These are phyloP conservation scores for Mormyrus proboscirostris DNA, from an alignment of 2,797 vertebrate species.

Conservation along the genomic window DNA sequence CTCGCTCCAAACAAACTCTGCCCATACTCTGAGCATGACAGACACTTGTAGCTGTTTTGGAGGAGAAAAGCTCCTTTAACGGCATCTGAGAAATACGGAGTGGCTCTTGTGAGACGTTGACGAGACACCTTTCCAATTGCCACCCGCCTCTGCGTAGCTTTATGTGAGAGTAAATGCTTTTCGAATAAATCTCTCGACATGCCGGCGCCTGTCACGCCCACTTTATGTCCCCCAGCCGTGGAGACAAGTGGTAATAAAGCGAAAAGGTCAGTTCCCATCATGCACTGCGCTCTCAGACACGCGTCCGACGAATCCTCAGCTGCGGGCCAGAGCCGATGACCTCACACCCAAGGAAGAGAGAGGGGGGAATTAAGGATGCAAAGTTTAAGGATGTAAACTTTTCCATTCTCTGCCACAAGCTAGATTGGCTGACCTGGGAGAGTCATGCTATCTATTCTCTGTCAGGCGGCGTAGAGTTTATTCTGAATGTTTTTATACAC, in stretches of 20 bases:
- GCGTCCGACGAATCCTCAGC: neutral
- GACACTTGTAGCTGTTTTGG: neutral
- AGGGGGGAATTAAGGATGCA: neutral
- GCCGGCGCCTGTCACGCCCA: neutral
- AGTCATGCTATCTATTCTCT: neutral
- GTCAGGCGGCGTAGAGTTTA: neutral
- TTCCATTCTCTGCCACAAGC: neutral
- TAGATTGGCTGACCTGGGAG: neutral
- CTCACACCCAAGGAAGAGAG: neutral
- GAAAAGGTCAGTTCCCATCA: neutral
- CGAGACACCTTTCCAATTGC: neutral
- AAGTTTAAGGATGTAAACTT: neutral
- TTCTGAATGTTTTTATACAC: neutral
- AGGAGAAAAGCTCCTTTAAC: neutral
- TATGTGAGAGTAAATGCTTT: neutral
- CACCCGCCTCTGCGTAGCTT: neutral
- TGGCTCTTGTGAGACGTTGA: neutral
- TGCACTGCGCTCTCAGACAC: neutral
- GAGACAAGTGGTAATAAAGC: neutral
- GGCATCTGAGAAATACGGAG: neutral
- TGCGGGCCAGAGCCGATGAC: neutral
- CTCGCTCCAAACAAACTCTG: neutral
- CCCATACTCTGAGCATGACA: neutral
- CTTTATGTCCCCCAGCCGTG: neutral
- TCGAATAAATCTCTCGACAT: neutral